A percentile compares a stretch with the other conserved stretches of the same genome.
phyloP scores from a whole-genome alignment of 2,797 vertebrate genomes.

The Chelidonichthys spinosus region DNA sequence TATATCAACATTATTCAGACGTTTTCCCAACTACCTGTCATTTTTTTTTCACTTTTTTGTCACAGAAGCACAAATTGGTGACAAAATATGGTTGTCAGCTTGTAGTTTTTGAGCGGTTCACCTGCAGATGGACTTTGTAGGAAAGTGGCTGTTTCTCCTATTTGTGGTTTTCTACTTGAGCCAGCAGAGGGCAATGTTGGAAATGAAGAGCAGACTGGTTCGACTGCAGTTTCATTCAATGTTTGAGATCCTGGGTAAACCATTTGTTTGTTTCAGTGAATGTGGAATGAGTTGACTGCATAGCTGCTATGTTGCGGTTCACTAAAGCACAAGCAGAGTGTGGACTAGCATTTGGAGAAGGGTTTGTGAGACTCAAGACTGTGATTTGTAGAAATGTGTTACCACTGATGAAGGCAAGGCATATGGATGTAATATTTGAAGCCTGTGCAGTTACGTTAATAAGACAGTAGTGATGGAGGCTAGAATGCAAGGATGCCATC shows the following conservation, averaged over 20 bases:
- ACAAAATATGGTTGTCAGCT: background rate
- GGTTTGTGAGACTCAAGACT: background rate
- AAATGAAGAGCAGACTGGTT: background rate
- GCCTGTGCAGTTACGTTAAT: background rate
- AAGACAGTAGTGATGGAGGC: background rate
- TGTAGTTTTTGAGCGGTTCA: background rate
- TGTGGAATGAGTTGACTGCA: background rate
- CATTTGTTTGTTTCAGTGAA: background rate
- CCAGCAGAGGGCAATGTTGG: conserved; percentile 67
- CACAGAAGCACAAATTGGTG: background rate
- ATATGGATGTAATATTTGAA: too few relatives aligned
- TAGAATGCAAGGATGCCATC: background rate
- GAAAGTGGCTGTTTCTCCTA: background rate
- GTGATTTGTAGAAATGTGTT: background rate
- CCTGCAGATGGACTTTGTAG: background rate
- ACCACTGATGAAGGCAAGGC: background rate
- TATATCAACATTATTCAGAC: too few relatives aligned
- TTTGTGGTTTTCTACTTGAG: conserved; percentile 3
- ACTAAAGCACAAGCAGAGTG: background rate
- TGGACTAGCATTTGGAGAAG: background rate
- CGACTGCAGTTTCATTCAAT: background rate
- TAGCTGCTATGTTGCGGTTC: background rate
- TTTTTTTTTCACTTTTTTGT: conserved; percentile 5
- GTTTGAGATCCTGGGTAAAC: background rate
- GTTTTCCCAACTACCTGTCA: background rate